Evolutionary conservation across 2,113 vertebrate species (phyloP).

Genomic region (Dromaius novaehollandiae): DNA sequence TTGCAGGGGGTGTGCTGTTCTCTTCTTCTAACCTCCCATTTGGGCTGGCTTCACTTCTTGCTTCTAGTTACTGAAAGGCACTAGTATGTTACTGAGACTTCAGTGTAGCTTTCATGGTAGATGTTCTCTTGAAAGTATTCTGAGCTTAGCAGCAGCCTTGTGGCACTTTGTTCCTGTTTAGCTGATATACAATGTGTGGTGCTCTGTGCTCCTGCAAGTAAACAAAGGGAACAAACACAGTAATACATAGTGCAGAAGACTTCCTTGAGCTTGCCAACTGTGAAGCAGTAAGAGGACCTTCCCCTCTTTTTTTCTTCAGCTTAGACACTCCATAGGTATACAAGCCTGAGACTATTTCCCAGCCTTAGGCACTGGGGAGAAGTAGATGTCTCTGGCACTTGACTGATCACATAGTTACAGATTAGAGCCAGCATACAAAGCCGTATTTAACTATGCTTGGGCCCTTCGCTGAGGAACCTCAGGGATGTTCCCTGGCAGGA

Average conservation of each 20-base stretch:
- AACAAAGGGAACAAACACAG: too few relatives aligned
- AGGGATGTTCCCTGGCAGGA: background rate
- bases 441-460: too few relatives aligned
- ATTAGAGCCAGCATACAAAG: too few relatives aligned
- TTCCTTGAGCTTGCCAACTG: background rate
- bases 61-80: background rate
- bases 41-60: background rate
- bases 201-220: background rate
- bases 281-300: background rate
- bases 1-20: background rate
- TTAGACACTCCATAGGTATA: too few relatives aligned
- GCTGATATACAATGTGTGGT: background rate
- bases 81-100: background rate
- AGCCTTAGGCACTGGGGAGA: background rate
- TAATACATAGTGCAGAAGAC: too few relatives aligned
- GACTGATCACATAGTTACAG: background rate
- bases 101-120: background rate
- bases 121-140: too few relatives aligned
- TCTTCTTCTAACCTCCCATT: background rate
- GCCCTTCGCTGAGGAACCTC: accelerated
- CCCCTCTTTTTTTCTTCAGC: too few relatives aligned
- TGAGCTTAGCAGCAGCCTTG: too few relatives aligned
- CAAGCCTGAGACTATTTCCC: background rate
- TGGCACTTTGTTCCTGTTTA: background rate
- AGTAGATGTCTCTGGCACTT: background rate